Percentiles rank a stretch among this genome's conserved stretches.
These are phyloP conservation scores for Pseudomyrmex pallidus DNA, from an alignment of 1,140 invertebrate genomes.

Conservation along the genomic window DNA sequence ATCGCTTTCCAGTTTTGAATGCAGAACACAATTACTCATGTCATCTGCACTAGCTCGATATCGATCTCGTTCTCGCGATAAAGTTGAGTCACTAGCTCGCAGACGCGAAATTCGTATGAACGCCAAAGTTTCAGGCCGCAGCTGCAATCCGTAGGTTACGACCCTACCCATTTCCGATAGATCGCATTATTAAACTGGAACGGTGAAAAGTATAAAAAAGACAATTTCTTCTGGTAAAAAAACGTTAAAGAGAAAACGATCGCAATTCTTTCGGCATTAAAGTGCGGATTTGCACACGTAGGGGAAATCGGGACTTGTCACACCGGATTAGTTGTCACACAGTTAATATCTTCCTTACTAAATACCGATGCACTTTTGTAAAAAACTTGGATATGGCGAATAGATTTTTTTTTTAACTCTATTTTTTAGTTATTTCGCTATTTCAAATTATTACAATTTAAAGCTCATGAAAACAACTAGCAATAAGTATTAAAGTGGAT, in stretches of 20 bases:
- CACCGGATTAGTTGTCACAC: no score
- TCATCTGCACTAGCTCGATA: conserved; percentile 14
- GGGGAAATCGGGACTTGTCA: no score
- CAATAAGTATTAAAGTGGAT: no score
- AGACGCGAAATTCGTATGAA: conserved; percentile 10
- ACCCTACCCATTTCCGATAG: background rate
- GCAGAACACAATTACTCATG: conserved; percentile 36
- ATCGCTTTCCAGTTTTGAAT: conserved; percentile 16
- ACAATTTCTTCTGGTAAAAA: background rate
- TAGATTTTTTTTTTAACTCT: no score
- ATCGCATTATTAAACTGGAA: conserved; percentile 19
- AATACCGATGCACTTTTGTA: no score
- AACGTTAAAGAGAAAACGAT: background rate
- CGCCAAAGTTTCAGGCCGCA: conserved; percentile 1
- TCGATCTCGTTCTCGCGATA: background rate
- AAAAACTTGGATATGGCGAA: no score
- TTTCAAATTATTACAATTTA: no score
- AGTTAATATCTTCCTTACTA: no score
- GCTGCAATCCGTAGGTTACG: background rate
- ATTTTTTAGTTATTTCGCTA: no score
- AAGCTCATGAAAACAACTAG: no score
- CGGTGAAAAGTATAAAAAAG: background rate
- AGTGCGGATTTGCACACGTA: background rate
- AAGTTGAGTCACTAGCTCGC: conserved; percentile 25
- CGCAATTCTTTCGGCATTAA: background rate